Conservation (phyloP, 2,888 invertebrate species). For the Ophion obscuratus region DNA sequence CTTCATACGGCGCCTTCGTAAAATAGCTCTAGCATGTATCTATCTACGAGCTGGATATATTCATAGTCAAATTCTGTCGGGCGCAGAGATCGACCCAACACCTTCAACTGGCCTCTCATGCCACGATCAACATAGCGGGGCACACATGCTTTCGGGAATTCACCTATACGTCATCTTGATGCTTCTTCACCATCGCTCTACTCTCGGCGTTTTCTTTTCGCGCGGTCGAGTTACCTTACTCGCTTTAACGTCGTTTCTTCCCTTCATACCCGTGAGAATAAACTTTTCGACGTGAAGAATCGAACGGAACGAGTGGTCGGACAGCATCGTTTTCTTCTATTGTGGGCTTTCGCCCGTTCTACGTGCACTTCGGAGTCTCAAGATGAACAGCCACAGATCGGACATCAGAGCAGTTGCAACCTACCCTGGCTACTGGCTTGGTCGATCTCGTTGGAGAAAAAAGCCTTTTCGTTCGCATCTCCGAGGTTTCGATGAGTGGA, state of each 20-base stretch:
- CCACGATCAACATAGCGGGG: not conserved
- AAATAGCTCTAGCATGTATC: not conserved
- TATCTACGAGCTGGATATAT: not conserved
- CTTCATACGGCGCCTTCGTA: slow-evolving; percentile 34
- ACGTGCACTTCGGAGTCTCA: slow-evolving; percentile 16
- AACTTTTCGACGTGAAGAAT: slow-evolving; percentile 71
- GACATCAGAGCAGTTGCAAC: slow-evolving; percentile 44
- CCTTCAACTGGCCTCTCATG: slow-evolving; percentile 58
- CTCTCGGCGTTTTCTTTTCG: slow-evolving; percentile 8
- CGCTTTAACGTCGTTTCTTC: slow-evolving; percentile 33
- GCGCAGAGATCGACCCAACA: slow-evolving; percentile 70
- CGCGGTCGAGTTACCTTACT: slow-evolving; percentile 10
- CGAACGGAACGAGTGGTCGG: slow-evolving; percentile 59
- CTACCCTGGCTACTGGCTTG: slow-evolving; percentile 3
- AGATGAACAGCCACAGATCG: slow-evolving; percentile 58
- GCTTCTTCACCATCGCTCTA: not conserved
- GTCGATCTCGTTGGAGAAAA: slow-evolving; percentile 19
- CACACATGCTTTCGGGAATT: not conserved
- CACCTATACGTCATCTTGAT: not conserved
- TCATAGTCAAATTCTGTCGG: slow-evolving; percentile 49
- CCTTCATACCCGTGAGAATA: slow-evolving; percentile 66
- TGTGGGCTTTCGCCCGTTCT: slow-evolving; percentile 23
- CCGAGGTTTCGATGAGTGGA: slow-evolving; percentile 37
- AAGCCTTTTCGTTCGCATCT: slow-evolving; percentile 53
- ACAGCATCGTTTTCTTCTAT: slow-evolving; percentile 59